Percentiles rank a stretch among this genome's conserved stretches.
Evolutionary conservation across 2,113 vertebrate species (phyloP).

Genomic region (Vulpes vulpes): DNA sequence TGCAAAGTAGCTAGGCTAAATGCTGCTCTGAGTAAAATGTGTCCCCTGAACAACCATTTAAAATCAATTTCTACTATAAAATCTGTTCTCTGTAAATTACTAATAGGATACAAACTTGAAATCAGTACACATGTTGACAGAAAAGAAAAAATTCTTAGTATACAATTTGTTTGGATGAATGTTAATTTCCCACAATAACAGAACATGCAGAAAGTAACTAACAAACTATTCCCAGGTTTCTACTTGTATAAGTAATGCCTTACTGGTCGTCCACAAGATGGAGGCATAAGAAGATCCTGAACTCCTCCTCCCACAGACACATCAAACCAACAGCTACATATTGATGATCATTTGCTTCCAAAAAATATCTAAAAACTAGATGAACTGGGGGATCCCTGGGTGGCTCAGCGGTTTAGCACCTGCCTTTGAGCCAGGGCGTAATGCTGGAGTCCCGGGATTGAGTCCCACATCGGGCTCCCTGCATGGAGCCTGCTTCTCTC

Average conservation of each 20-base stretch:
- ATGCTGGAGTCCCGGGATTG: no score
- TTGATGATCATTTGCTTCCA: neutral
- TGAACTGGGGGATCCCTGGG: neutral
- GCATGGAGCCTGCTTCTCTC: no score
- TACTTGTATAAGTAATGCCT: slow-evolving; percentile 18
- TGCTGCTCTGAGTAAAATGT: neutral
- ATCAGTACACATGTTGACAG: slow-evolving; percentile 44
- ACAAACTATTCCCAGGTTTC: slow-evolving; percentile 7
- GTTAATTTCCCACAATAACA: slow-evolving; percentile 53
- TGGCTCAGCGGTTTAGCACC: no score
- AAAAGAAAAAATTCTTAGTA: slow-evolving; percentile 13
- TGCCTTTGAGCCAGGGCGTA: no score
- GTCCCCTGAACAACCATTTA: slow-evolving; percentile 49
- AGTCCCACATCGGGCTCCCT: no score
- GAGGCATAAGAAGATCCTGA: neutral
- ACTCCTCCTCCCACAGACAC: neutral
- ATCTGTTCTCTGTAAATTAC: slow-evolving; percentile 50
- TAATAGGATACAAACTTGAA: slow-evolving; percentile 52
- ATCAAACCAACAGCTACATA: neutral
- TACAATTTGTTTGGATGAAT: slow-evolving; percentile 5
- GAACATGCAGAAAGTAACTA: slow-evolving; percentile 29
- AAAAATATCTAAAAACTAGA: neutral
- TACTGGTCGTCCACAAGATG: neutral
- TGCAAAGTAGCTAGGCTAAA: slow-evolving; percentile 15
- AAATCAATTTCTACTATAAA: slow-evolving; percentile 25